Conservation (phyloP, 2,797 vertebrate genomes). For the Lacerta agilis region DNA sequence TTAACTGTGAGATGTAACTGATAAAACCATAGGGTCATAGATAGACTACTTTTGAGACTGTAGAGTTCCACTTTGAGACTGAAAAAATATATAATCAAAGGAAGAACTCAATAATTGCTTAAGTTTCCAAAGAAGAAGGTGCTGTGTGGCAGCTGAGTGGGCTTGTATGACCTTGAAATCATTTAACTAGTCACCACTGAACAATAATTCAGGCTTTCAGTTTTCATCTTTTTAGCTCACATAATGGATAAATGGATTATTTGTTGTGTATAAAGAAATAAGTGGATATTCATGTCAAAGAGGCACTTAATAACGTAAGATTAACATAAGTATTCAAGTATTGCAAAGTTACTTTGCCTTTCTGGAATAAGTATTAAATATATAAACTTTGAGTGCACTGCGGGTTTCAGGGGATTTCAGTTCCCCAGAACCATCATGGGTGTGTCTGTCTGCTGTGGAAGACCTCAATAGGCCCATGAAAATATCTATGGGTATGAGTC, state of each 20-base stretch:
- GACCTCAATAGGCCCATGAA: too few relatives aligned
- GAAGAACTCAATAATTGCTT: conserved; percentile 68
- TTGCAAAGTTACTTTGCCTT: not conserved
- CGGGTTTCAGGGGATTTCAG: too few relatives aligned
- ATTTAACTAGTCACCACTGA: conserved; percentile 77
- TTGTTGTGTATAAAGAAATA: conserved; percentile 52
- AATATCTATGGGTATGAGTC: too few relatives aligned
- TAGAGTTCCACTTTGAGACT: conserved; percentile 68
- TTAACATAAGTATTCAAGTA: conserved; percentile 46
- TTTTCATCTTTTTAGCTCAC: conserved; percentile 65
- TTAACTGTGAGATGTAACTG: conserved; percentile 59
- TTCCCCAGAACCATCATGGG: too few relatives aligned
- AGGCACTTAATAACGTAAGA: conserved; percentile 38
- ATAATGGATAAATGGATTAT: too few relatives aligned
- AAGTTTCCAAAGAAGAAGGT: conserved; percentile 76
- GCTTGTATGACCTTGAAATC: conserved; percentile 72
- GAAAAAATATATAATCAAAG: conserved; percentile 72
- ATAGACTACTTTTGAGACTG: conserved; percentile 75
- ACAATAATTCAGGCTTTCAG: conserved; percentile 52
- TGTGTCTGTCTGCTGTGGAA: too few relatives aligned
- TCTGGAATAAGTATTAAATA: not conserved
- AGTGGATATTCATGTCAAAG: conserved; percentile 48
- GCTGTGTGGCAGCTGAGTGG: conserved; percentile 75
- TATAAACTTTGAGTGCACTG: too few relatives aligned
- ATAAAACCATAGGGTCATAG: conserved; percentile 68